A percentile compares a stretch with the other conserved stretches of the same genome.
These are phyloP conservation scores for Eupithecia vulgata DNA, from an alignment of 2,888 invertebrate species.

Conservation along the genomic window DNA sequence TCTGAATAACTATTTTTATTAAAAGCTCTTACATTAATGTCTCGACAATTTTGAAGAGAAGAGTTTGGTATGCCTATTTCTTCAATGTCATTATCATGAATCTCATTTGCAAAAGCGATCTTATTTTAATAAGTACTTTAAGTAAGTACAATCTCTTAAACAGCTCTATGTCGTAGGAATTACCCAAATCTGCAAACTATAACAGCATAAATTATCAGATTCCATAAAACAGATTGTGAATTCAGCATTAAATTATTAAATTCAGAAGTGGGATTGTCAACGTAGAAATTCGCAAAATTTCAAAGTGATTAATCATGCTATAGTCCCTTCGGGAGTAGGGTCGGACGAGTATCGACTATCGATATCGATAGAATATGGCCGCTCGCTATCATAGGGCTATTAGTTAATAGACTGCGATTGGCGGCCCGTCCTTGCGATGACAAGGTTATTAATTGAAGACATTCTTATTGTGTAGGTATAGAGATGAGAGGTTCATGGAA, in stretches of 20 bases:
- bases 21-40: background rate
- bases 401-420: conserved; percentile 21
- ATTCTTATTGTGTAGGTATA: conserved; percentile 34
- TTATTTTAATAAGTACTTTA: background rate
- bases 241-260: conserved; percentile 51
- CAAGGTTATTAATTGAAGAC: conserved; percentile 52
- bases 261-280: conserved; percentile 53
- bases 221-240: conserved; percentile 48
- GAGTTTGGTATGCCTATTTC: background rate
- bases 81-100: background rate
- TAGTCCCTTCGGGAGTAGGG: conserved; percentile 45
- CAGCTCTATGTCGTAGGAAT: background rate
- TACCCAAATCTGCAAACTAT: background rate
- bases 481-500: conserved; percentile 24
- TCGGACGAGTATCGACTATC: conserved; percentile 38
- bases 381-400: conserved; percentile 9
- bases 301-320: conserved; percentile 61
- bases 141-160: background rate
- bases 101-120: background rate
- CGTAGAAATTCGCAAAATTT: conserved; percentile 56
- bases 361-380: conserved; percentile 28
- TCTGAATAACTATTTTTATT: background rate
- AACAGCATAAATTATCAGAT: conserved; percentile 35
- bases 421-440: conserved; percentile 39
- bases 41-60: background rate